A percentile compares a stretch with the other conserved stretches of the same genome.
Evolutionary conservation across 2,888 invertebrate species (phyloP).

Genomic region (Heliconius charithonia): DNA sequence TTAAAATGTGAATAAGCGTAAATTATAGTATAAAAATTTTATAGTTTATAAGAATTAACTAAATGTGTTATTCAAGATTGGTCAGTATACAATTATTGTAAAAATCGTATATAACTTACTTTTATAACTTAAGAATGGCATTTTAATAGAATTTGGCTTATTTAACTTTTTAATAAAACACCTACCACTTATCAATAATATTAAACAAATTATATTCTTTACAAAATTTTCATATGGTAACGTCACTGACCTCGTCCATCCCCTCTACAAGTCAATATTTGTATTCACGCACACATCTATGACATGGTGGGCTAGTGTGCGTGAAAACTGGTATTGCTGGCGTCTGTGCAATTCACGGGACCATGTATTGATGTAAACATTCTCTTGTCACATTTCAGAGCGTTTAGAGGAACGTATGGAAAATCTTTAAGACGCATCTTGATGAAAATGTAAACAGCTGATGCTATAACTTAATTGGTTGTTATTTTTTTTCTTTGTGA

Average conservation of each 20-base stretch:
- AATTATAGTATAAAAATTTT: constrained; percentile 16
- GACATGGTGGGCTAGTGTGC: constrained; percentile 56
- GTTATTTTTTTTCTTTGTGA: constrained; percentile 42
- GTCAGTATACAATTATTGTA: background rate
- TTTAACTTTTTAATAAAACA: background rate
- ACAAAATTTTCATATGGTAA: constrained; percentile 49
- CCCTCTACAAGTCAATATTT: constrained; percentile 54
- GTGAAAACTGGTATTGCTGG: constrained; percentile 55
- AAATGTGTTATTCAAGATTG: background rate
- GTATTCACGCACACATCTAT: constrained; percentile 18
- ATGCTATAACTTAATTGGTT: constrained; percentile 48
- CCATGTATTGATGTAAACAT: constrained; percentile 79
- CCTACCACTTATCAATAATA: background rate
- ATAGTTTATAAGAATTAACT: constrained; percentile 11
- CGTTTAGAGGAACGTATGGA: constrained; percentile 69
- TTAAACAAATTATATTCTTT: background rate
- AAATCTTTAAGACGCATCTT: constrained; percentile 60
- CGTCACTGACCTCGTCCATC: constrained; percentile 71
- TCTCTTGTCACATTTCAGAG: constrained; percentile 77
- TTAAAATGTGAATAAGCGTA: constrained; percentile 29
- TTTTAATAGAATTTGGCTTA: background rate
- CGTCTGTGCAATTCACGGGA: constrained; percentile 68
- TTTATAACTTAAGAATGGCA: background rate
- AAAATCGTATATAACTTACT: background rate
- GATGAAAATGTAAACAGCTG: constrained; percentile 74